Evolutionary conservation across 1,140 invertebrate genomes (phyloP), one percentile per base, ranked within the genome.

Genomic region (Drosophila nebulosa): DNA sequence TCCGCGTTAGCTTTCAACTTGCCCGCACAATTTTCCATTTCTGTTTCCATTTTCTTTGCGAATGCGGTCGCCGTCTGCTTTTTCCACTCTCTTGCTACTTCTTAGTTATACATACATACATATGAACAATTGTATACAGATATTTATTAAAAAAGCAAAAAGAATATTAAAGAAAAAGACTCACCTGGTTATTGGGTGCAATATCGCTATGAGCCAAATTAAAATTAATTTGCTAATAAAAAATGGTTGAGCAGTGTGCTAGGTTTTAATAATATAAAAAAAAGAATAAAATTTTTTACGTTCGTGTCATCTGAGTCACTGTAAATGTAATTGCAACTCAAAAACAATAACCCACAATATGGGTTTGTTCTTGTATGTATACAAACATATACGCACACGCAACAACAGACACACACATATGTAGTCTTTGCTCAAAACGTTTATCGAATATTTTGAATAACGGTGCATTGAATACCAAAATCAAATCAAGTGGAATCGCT

Each of bases 391-490:
- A 68, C 46, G 4, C 27, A 30, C 27, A 30, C 27, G 27, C 27
- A 62, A 50, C 26, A 21, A 36, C 21, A 42, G 14, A 35, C 39
- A 67, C 42, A 65, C 55, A 50, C 59, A 51, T 58, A 64, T 73
- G 18, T 55, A 60, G 16, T 10, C 39, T 7, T 42, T 16, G 57
- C 36, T 75, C 78, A 83, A 88, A 88, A 88, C 83, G 83, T 88
- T 88, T 88, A 83, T 89, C 84, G 83, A 88, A 88, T 88, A 79
- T 88, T 88, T 88, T 83, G 83, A 88, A 88, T 88, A 88, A 88
- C 83, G 83, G 83, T 88, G 86, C 84, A 73, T 88, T 75, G 78
- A 86, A 88, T 88, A 88, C 83, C 83, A 88, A 88, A 86, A 88
- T 88, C 84, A 88, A 88, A 88, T 88, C 83, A 88, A 88, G 78